These are phyloP conservation scores for Aldabrachelys gigantea DNA, from an alignment of 2,113 vertebrate genomes.

Conservation along the genomic window DNA sequence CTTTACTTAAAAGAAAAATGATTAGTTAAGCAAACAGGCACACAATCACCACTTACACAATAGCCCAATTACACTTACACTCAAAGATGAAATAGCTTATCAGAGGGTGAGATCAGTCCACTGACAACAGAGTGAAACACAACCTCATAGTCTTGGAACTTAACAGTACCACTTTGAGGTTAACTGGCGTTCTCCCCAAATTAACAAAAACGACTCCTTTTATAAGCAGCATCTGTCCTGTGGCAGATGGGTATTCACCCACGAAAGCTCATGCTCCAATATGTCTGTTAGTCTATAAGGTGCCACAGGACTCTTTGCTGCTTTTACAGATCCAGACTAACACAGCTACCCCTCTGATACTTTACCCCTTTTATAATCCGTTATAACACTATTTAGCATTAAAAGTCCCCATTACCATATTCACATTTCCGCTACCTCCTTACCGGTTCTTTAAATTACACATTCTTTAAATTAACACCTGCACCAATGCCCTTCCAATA, in stretches of 20 bases:
- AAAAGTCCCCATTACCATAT: background rate
- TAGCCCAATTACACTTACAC: background rate
- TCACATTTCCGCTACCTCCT: background rate
- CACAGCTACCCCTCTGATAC: too few relatives aligned
- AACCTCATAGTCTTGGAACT: background rate
- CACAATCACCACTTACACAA: background rate
- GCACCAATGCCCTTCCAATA: background rate
- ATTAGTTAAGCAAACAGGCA: background rate
- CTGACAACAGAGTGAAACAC: background rate
- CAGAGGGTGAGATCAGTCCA: background rate
- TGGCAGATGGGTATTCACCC: too few relatives aligned
- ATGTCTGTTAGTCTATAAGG: too few relatives aligned
- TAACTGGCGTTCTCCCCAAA: background rate
- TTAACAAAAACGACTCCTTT: background rate
- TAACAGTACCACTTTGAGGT: background rate
- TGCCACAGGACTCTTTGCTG: too few relatives aligned
- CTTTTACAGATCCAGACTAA: too few relatives aligned
- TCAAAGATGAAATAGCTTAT: background rate
- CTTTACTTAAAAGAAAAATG: background rate
- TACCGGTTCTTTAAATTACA: background rate
- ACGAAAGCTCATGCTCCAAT: too few relatives aligned
- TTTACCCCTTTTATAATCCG: background rate
- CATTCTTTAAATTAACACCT: background rate
- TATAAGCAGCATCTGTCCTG: background rate
- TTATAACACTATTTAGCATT: background rate